Conservation (phyloP, 2,888 invertebrate genomes). For the Drosophila koepferae region DNA sequence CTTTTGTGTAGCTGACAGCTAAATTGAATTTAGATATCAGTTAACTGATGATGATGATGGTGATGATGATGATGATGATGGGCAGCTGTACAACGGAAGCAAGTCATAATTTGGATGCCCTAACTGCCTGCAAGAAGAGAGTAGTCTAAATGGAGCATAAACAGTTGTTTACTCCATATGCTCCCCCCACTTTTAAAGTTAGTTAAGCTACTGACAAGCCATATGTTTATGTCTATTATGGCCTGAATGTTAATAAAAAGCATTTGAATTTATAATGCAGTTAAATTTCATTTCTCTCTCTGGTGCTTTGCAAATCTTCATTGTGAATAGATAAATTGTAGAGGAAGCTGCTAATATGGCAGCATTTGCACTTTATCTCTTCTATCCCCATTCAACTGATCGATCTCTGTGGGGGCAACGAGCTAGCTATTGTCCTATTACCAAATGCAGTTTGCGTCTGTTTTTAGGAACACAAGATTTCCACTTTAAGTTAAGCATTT, state of each 20-base stretch:
- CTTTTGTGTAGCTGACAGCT: slow-evolving; percentile 4
- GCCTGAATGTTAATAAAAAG: not conserved
- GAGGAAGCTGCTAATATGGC: slow-evolving; percentile 3
- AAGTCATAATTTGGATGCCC: slow-evolving; percentile 5
- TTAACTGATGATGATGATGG: slow-evolving; percentile 1
- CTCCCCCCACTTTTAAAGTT: not conserved
- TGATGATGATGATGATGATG: not conserved
- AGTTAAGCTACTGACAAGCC: not conserved
- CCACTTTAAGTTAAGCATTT: slow-evolving; percentile 20
- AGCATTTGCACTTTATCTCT: slow-evolving; percentile 7
- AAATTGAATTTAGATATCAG: slow-evolving; percentile 14
- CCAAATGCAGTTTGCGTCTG: not conserved
- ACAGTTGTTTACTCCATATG: not conserved
- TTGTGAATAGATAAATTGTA: not conserved
- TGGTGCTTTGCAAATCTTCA: not conserved
- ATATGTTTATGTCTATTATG: not conserved
- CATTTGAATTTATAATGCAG: not conserved
- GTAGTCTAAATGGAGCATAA: slow-evolving; percentile 1
- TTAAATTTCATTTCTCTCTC: not conserved
- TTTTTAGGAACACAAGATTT: not conserved
- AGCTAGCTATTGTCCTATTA: slow-evolving; percentile 8
- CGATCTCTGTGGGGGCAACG: not conserved
- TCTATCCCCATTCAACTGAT: not conserved
- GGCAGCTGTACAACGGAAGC: slow-evolving; percentile 1
- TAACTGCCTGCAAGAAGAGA: not conserved